Conservation (phyloP, 2,888 invertebrate species). For the Ariolimax columbianus region DNA sequence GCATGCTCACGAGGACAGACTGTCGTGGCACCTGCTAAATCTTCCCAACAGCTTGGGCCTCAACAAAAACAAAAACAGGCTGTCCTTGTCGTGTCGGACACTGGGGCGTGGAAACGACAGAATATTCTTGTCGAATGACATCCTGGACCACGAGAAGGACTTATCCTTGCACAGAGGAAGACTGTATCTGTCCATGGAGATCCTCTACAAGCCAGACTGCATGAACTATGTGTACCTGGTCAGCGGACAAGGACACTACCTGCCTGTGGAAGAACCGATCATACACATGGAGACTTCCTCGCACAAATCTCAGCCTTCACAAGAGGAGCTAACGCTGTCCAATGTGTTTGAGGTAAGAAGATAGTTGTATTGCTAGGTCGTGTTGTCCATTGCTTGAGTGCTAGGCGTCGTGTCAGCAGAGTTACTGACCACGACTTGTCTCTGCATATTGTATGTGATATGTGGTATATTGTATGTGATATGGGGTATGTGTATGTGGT, state of each 20-base stretch:
- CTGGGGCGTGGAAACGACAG: constrained; percentile 6
- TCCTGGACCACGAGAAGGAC: not conserved
- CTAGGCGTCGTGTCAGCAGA: too few species aligned
- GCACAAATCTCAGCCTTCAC: not conserved
- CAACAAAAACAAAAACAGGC: not conserved
- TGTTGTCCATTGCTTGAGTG: too few species aligned
- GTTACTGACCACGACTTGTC: too few species aligned
- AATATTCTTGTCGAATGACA: constrained; percentile 21
- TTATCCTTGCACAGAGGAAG: not conserved
- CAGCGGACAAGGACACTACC: not conserved
- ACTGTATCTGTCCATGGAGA: constrained; percentile 20
- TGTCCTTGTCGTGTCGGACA: not conserved
- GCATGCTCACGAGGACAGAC: not conserved
- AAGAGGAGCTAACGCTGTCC: constrained; percentile 50
- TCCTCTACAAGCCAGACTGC: not conserved
- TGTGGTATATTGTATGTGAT: too few species aligned
- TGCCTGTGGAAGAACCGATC: not conserved
- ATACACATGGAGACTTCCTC: not conserved
- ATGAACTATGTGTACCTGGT: not conserved
- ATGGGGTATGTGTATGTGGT: too few species aligned
- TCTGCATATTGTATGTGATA: too few species aligned
- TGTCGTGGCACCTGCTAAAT: not conserved
- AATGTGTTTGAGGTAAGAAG: constrained; percentile 31
- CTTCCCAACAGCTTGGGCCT: not conserved
- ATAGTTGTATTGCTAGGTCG: not conserved